Percentiles rank a stretch among this genome's conserved stretches.
Conservation (phyloP, 2,888 invertebrate genomes). For the Erynnis tages region DNA sequence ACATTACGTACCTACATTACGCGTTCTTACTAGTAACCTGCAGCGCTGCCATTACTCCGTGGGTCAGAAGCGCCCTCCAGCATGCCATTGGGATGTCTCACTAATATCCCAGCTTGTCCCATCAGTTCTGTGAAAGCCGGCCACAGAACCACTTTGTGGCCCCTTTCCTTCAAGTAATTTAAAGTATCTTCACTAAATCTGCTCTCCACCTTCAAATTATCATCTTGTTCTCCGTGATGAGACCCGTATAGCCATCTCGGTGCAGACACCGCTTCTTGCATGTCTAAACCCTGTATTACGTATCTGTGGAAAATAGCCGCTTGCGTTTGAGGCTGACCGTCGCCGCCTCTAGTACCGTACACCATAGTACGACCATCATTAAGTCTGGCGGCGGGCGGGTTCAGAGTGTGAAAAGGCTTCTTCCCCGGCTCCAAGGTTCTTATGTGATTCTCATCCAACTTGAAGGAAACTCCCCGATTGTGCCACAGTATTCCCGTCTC, state of each 20-base stretch:
- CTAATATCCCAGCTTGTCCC: conserved; percentile 66
- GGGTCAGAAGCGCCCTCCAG: conserved; percentile 69
- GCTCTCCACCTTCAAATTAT: conserved; percentile 53
- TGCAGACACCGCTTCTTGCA: conserved; percentile 54
- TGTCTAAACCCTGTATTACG: conserved; percentile 54
- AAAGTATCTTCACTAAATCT: conserved; percentile 56
- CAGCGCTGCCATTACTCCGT: conserved; percentile 65
- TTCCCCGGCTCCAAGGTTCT: conserved; percentile 61
- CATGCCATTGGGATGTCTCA: conserved; percentile 58
- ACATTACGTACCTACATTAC: too few relatives aligned
- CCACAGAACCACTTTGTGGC: conserved; percentile 52
- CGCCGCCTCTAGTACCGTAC: conserved; percentile 69
- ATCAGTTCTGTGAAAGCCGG: conserved; percentile 47
- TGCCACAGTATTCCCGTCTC: conserved; percentile 70
- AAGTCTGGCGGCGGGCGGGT: conserved; percentile 62
- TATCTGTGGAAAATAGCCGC: conserved; percentile 71
- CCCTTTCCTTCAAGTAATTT: conserved; percentile 53
- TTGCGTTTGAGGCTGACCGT: conserved; percentile 71
- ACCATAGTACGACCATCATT: conserved; percentile 66
- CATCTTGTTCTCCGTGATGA: conserved; percentile 39
- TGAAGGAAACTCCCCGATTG: conserved; percentile 61
- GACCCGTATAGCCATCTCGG: conserved; percentile 68
- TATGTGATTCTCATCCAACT: conserved; percentile 51
- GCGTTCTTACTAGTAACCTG: conserved; percentile 50
- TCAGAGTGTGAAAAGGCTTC: conserved; percentile 67